Conservation (phyloP, 92 coral and sea anemone species). For the Parazoanthus atlanticus region DNA sequence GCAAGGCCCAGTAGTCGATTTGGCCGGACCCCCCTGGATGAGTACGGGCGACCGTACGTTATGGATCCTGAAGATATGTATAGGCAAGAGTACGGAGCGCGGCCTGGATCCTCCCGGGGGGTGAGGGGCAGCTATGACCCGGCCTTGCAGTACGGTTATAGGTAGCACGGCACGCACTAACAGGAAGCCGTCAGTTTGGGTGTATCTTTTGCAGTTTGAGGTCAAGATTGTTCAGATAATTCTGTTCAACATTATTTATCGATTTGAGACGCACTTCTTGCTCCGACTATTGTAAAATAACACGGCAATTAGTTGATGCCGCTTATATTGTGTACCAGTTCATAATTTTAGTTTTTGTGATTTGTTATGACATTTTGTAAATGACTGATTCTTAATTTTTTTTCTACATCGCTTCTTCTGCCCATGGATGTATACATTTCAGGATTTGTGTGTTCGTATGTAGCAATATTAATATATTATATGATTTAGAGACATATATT, state of each 20-base stretch:
- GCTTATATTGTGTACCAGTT: too few species aligned
- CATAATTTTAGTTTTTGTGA: too few species aligned
- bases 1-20: slow-evolving; percentile 90
- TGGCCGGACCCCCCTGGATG: slow-evolving; percentile 79
- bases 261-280: background rate
- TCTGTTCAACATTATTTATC: background rate
- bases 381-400: too few species aligned
- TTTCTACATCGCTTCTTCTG: too few species aligned
- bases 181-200: too few species aligned
- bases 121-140: slow-evolving; percentile 58
- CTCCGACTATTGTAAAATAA: background rate
- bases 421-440: too few species aligned
- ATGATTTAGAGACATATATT: too few species aligned
- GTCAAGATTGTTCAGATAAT: background rate
- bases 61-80: slow-evolving; percentile 70
- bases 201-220: too few species aligned
- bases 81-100: slow-evolving; percentile 48
- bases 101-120: slow-evolving; percentile 76
- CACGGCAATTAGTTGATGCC: too few species aligned
- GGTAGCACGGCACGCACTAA: slow-evolving; percentile 32
- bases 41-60: slow-evolving; percentile 62
- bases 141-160: slow-evolving; percentile 72
- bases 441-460: too few species aligned
- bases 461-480: too few species aligned
- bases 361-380: too few species aligned